A percentile compares a stretch with the other conserved stretches of the same genome.
phyloP scores from a whole-genome alignment of 2,888 invertebrate genomes.

The Linnaemya tessellans region DNA sequence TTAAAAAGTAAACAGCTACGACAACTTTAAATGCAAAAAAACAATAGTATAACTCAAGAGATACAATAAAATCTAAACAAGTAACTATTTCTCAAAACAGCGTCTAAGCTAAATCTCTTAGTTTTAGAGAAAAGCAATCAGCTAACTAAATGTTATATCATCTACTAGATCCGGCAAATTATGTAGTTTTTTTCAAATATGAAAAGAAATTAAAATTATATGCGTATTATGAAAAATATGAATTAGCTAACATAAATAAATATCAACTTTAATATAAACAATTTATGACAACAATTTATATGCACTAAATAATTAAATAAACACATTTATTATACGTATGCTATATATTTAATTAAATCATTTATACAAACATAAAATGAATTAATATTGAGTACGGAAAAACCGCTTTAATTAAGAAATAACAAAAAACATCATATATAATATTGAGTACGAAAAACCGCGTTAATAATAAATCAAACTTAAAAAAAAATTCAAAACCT shows the following conservation, averaged over 20 bases:
- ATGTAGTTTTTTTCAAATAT: background rate
- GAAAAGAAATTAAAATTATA: background rate
- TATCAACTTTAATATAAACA: too few species aligned
- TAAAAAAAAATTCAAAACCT: background rate
- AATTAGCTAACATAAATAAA: background rate
- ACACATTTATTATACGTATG: background rate
- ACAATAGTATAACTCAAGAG: background rate
- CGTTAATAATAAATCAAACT: background rate
- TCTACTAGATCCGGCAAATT: background rate
- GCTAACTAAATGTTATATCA: background rate
- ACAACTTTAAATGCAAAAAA: background rate
- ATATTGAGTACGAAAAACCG: slow-evolving; percentile 40
- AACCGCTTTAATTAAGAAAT: background rate
- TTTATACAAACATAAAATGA: background rate
- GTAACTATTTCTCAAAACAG: background rate
- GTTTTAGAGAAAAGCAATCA: background rate
- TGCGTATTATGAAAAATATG: background rate
- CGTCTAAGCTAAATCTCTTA: background rate
- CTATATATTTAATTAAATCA: background rate
- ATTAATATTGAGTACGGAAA: slow-evolving; percentile 1
- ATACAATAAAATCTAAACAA: too few species aligned
- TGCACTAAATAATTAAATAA: slow-evolving; percentile 1
- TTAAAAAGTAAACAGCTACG: too few species aligned
- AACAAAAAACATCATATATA: background rate
- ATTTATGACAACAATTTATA: background rate